Conservation (phyloP, 2,797 vertebrate species). For the Mastacembelus armatus region DNA sequence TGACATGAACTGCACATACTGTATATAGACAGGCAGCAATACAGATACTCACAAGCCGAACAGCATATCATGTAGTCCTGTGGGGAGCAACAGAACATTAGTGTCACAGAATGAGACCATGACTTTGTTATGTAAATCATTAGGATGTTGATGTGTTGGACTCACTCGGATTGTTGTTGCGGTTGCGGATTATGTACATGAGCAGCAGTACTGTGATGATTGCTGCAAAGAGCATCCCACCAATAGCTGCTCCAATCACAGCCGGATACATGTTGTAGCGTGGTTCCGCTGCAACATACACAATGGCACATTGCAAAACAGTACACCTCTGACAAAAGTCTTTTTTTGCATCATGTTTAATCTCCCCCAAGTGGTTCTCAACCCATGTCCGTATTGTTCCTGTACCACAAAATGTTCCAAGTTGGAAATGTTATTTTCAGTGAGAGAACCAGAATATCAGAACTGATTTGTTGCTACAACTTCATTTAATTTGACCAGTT, state of each 20-base stretch:
- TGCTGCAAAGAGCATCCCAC: slow-evolving; percentile 88
- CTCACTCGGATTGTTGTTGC: slow-evolving; percentile 89
- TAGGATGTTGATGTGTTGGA: slow-evolving; percentile 23
- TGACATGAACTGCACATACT: no score
- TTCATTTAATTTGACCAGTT: no score
- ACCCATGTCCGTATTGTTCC: slow-evolving; percentile 12
- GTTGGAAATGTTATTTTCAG: not conserved
- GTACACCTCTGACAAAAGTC: slow-evolving; percentile 41
- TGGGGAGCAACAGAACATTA: slow-evolving; percentile 17
- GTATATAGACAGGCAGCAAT: no score
- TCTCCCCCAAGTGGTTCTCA: slow-evolving; percentile 42
- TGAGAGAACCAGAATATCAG: not conserved
- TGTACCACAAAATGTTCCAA: not conserved
- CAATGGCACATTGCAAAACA: slow-evolving; percentile 73
- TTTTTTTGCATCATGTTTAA: not conserved
- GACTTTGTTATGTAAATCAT: not conserved
- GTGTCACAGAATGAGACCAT: not conserved
- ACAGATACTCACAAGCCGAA: slow-evolving; percentile 87
- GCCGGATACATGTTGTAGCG: slow-evolving; percentile 87
- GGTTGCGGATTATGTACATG: slow-evolving; percentile 86
- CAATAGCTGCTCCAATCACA: slow-evolving; percentile 87
- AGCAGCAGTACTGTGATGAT: slow-evolving; percentile 83
- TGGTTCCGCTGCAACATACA: slow-evolving; percentile 88
- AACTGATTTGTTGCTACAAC: not conserved
- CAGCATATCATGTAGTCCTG: slow-evolving; percentile 89